Conservation (phyloP, 2,797 vertebrate species). For the Simalia tracyae region DNA sequence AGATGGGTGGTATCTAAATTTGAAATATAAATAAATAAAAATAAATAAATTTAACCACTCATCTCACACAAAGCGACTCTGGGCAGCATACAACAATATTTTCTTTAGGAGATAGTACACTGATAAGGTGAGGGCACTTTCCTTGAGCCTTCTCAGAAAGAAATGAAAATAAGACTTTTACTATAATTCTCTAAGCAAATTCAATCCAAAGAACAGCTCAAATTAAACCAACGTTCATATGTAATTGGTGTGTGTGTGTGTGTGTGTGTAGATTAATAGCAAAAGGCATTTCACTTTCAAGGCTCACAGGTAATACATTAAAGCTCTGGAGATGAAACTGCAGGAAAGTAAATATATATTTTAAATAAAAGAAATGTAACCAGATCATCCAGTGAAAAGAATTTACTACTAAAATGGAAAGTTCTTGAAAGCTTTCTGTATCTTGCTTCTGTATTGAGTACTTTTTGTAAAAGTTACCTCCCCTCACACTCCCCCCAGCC, state of each 20-base stretch:
- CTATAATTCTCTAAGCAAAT: not conserved
- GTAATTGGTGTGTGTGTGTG: not conserved
- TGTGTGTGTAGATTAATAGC: not conserved
- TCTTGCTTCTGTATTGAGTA: not conserved
- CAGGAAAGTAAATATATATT: not conserved
- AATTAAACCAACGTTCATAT: not conserved
- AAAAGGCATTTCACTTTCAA: not conserved
- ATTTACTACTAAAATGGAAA: not conserved
- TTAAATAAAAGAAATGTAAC: not conserved
- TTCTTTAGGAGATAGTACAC: not conserved
- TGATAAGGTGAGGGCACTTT: not conserved
- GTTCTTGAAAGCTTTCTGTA: not conserved
- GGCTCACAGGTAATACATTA: not conserved
- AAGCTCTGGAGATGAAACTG: not conserved
- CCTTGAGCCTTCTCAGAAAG: not conserved
- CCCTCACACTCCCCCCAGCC: not conserved
- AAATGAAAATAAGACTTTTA: not conserved
- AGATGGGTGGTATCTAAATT: too few species aligned
- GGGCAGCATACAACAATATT: not conserved
- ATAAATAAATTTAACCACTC: too few species aligned
- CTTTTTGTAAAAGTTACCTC: not conserved
- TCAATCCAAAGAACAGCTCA: not conserved
- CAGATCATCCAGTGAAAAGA: not conserved
- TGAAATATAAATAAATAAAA: too few species aligned
- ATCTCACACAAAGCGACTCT: too few species aligned